Base-by-base conservation (phyloP, 2,797 vertebrate genomes). In the Pygocentrus nattereri region DNA sequence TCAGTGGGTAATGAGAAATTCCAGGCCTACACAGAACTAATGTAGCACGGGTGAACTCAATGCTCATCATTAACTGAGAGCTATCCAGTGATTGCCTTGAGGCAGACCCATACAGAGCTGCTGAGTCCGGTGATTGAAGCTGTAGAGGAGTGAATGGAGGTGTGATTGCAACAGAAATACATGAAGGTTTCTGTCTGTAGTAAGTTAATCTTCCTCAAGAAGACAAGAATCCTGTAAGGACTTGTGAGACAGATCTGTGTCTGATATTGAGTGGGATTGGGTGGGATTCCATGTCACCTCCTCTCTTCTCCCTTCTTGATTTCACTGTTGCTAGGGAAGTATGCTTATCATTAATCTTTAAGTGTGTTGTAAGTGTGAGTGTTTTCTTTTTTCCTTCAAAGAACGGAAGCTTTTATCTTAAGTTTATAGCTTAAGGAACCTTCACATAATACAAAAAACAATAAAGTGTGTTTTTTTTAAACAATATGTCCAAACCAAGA, bases 251-350 rank as follows among this genome's bases (percentile, higher is more conserved):
- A 49, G 64, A 78, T 78, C 31, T 54, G 12, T 23, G 13, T 49
- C 59, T 50, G 1, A 27, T 65, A 62, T 52, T 54, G 31, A 71
- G 12, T 56, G 7, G 62, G 68, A 62, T 52, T 54, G 31, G 71
- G 12, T 56, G 7, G 62, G 68, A 58, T 78, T 82, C 68, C 12
- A 69, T 62, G 82, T 67, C 64, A 68, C 70, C 56, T 18, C 34
- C 41, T 44, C 41, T 10, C 12, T 44, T 5, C 59, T 54, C 15
- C 19, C n/a, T 16, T 34, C 31, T 19, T 58, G 21, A 11, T 30
- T 61, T 72, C 19, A 30, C 78, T 86, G 69, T 84, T 86, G 38
- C 69, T 82, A 70, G 56, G 73, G 68, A 80, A 84, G 64, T 21
- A 61, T 69, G 31, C 19, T 49, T 4, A 65, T 70, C 62, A 77